Evolutionary conservation across 1,140 invertebrate genomes (phyloP).

Genomic region (Philaenus spumarius): DNA sequence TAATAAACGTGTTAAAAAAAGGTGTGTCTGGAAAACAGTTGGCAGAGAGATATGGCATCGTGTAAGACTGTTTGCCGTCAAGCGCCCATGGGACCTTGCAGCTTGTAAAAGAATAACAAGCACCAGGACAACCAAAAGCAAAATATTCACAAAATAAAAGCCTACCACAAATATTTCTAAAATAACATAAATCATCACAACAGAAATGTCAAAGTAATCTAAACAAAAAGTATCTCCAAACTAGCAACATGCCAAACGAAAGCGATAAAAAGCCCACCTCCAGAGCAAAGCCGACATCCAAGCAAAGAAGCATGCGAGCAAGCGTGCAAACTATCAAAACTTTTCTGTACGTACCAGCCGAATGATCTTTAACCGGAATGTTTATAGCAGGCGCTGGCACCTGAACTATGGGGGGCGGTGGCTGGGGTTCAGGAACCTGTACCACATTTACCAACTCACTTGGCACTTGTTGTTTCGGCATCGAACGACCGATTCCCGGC

Average conservation of each 20-base stretch:
- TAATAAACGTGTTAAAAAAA: no score
- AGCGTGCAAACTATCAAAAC: background rate
- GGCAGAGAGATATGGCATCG: no score
- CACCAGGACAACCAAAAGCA: no score
- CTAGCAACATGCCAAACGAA: background rate
- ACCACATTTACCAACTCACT: conserved; percentile 35
- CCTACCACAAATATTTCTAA: background rate
- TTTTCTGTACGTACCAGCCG: conserved; percentile 3
- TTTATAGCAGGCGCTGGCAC: background rate
- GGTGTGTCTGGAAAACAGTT: no score
- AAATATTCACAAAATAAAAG: no score
- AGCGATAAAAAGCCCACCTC: background rate
- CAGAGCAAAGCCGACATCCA: background rate
- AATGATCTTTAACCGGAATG: conserved; percentile 4
- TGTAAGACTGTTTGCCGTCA: no score
- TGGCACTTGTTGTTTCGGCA: conserved; percentile 17
- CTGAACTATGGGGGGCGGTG: conserved; percentile 14
- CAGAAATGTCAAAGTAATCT: no score
- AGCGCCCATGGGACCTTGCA: no score
- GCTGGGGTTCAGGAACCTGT: conserved; percentile 44
- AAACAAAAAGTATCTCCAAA: no score
- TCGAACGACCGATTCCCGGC: conserved; percentile 17
- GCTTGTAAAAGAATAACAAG: no score
- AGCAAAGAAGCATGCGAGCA: background rate
- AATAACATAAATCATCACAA: no score